A percentile compares a stretch with the other conserved stretches of the same genome.
These are phyloP conservation scores for Ichneumoninae sp. DNA, from an alignment of 2,888 invertebrate genomes.

Conservation along the genomic window DNA sequence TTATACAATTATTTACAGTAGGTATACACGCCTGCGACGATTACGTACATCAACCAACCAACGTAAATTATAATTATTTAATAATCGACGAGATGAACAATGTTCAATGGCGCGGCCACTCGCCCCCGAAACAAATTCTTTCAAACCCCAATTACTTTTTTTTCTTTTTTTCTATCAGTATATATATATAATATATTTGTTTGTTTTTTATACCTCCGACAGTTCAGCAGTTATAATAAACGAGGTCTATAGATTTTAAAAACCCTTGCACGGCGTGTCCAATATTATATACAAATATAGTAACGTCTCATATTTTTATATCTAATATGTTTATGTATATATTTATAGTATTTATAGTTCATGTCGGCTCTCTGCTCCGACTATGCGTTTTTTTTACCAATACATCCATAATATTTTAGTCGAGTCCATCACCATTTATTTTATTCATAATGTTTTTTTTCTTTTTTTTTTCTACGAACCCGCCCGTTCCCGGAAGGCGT, in stretches of 20 bases:
- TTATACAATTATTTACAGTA: conserved; percentile 70
- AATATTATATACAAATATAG: conserved; percentile 80
- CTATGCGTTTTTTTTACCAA: conserved; percentile 38
- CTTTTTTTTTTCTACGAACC: conserved; percentile 38
- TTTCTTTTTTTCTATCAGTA: conserved; percentile 26
- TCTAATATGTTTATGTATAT: conserved; percentile 67
- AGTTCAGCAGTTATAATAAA: conserved; percentile 67
- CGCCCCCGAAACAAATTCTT: conserved; percentile 52
- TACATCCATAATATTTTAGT: conserved; percentile 59
- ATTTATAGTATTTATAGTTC: conserved; percentile 67
- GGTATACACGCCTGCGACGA: conserved; percentile 67
- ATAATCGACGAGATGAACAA: conserved; percentile 65
- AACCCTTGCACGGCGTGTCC: conserved; percentile 70
- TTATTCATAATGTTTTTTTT: conserved; percentile 36
- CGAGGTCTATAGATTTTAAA: conserved; percentile 70
- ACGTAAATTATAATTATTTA: conserved; percentile 55
- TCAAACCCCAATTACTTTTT: conserved; percentile 38
- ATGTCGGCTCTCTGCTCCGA: conserved; percentile 51
- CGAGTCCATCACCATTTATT: conserved; percentile 54
- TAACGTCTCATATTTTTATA: conserved; percentile 72
- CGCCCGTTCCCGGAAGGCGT: background rate
- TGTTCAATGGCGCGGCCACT: conserved; percentile 56
- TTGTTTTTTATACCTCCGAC: conserved; percentile 54
- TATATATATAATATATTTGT: conserved; percentile 23
- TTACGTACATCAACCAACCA: conserved; percentile 61